Conservation (phyloP, 2,797 vertebrate genomes). For the Antennarius maculatus region DNA sequence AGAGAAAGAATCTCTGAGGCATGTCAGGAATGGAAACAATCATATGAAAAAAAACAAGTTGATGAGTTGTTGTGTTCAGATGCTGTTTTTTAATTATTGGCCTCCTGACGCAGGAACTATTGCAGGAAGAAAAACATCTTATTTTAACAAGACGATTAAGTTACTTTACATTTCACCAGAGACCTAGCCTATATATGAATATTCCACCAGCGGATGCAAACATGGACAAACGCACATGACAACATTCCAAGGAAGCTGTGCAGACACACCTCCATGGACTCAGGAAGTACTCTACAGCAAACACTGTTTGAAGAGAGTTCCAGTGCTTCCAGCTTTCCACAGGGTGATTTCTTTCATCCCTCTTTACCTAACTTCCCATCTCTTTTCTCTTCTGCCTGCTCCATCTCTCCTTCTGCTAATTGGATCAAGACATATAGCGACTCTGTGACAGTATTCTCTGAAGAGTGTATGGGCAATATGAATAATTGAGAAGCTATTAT, state of each 20-base stretch:
- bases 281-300: slow-evolving; percentile 50
- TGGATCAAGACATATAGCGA: slow-evolving; percentile 76
- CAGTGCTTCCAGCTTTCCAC: slow-evolving; percentile 54
- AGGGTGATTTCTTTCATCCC: slow-evolving; percentile 4
- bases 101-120: neutral
- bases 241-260: slow-evolving; percentile 3
- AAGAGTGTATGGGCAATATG: slow-evolving; percentile 62
- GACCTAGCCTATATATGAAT: slow-evolving; percentile 38
- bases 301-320: slow-evolving; percentile 53
- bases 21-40: neutral
- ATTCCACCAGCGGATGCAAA: slow-evolving; percentile 7
- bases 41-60: neutral
- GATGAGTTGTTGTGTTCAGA: neutral
- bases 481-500: slow-evolving; percentile 77
- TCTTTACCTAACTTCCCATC: neutral
- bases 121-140: slow-evolving; percentile 10
- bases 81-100: neutral
- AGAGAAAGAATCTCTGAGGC: neutral
- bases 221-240: slow-evolving; percentile 13
- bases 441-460: slow-evolving; percentile 68
- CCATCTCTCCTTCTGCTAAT: slow-evolving; percentile 59
- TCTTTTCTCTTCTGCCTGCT: slow-evolving; percentile 22
- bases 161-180: slow-evolving; percentile 17
- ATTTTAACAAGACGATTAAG: slow-evolving; percentile 15
- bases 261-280: slow-evolving; percentile 16